Base-by-base conservation (phyloP, 2,797 vertebrate species). In the Cirrhinus molitorella region DNA sequence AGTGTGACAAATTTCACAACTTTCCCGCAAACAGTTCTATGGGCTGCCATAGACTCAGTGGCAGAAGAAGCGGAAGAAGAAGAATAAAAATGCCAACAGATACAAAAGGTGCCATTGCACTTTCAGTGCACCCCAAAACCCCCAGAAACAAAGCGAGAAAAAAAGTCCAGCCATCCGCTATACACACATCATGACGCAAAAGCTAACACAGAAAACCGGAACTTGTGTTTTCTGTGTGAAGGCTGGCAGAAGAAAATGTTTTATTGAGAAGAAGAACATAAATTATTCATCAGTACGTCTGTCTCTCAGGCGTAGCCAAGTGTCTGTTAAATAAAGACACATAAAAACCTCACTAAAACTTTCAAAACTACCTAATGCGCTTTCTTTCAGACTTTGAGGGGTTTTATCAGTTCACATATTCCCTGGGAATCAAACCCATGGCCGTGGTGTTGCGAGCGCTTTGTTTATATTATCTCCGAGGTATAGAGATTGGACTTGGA, bases 231-330 rank as follows among this genome's bases (percentile, higher is more conserved):
- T 45, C 45, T 67, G 23, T 31, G 40, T 72, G 31, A 74, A 84
- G 73, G 23, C 34, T 28, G 57, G 53, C 43, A 71, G 13, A 61
- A 72, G 53, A 28, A 59, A 55, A 47, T 73, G 49, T 66, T 80
- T 79, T 72, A 85, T 73, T 85, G 66, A 87, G 67, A 34, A 63
- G 25, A 49, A 73, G 8, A 19, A 31, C 9, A 72, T 81, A 11
- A 78, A 85, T 85, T 21, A 78, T 81, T 83, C 23, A 87, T 67
- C 13, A 6, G 10, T 61, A 12, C 59, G 72, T 72, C 80, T 76
- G n/a, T 14, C 23, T 55, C 21, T n/a, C 10, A 1, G 17, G 53
- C 21, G 51, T 51, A 34, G 17, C 40, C 13, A 72, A 19, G 53
- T 1, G 67, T 37, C 68, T 61, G 53, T 73, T 51, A 37, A 71